A percentile compares a stretch with the other conserved stretches of the same genome.
phyloP scores from a whole-genome alignment of 2,113 vertebrate species.

The Panthera uncia region DNA sequence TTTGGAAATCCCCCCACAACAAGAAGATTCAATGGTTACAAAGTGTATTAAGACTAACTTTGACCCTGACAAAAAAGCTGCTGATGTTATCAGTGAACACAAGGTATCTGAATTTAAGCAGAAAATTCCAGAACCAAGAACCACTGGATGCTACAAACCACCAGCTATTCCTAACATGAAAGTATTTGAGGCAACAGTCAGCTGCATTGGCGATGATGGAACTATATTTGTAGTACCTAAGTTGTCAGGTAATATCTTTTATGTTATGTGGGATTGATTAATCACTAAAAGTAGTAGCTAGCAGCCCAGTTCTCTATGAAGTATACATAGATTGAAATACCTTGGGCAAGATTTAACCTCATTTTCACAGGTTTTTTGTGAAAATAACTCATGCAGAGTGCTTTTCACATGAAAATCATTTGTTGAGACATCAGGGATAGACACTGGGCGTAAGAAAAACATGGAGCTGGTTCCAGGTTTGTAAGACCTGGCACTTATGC shows the following conservation, averaged over 20 bases:
- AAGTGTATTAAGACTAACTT: not conserved
- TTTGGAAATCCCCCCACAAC: constrained; percentile 28
- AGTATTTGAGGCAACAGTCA: constrained; percentile 84
- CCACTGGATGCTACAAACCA: constrained; percentile 83
- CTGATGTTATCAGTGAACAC: constrained; percentile 26
- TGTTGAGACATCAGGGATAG: not conserved
- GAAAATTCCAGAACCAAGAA: constrained; percentile 40
- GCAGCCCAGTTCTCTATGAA: not conserved
- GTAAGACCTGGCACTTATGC: not conserved
- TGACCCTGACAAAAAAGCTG: constrained; percentile 24
- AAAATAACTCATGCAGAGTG: not conserved
- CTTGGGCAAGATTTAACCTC: not conserved
- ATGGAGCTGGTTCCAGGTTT: not conserved
- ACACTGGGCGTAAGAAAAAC: not conserved
- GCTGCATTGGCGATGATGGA: constrained; percentile 89
- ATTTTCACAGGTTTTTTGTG: not conserved
- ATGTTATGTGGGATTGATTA: not conserved
- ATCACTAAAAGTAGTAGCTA: not conserved
- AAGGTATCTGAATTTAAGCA: not conserved
- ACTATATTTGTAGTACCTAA: constrained; percentile 89
- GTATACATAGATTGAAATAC: not conserved
- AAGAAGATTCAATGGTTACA: constrained; percentile 43
- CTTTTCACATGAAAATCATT: constrained; percentile 35
- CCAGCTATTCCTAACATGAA: constrained; percentile 87
- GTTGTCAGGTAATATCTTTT: constrained; percentile 81